Conservation (phyloP, 2,113 vertebrate species). For the Salvelinus alpinus region DNA sequence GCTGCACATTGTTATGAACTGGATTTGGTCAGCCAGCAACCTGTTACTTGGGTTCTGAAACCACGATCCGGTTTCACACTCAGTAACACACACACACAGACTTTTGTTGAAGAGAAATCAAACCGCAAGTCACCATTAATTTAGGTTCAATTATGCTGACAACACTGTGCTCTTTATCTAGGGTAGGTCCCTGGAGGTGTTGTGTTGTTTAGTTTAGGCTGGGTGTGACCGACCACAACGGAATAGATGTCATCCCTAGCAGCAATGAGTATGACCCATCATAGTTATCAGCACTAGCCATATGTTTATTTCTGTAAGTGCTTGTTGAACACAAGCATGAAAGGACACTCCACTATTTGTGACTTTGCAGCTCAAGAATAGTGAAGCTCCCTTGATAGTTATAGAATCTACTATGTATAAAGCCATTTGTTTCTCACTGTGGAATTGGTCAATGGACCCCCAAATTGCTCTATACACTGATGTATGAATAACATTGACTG, state of each 20-base stretch:
- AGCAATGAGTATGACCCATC: not conserved
- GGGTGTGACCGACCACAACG: not conserved
- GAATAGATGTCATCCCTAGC: not conserved
- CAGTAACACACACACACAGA: not conserved
- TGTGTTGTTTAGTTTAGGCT: not conserved
- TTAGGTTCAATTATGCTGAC: not conserved
- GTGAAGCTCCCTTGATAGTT: not conserved
- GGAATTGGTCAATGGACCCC: not conserved
- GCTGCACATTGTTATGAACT: not conserved
- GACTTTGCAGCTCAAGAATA: not conserved
- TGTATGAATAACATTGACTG: not conserved
- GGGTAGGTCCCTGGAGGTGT: not conserved
- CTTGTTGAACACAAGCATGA: conserved; percentile 12
- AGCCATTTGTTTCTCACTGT: not conserved
- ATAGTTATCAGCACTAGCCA: conserved; percentile 44
- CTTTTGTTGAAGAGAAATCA: not conserved
- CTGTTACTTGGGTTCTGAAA: no score
- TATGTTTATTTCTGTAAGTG: conserved; percentile 30
- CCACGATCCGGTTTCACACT: not conserved
- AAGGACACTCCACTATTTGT: not conserved
- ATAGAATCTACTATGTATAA: not conserved
- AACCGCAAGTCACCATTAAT: not conserved
- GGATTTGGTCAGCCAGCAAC: not conserved
- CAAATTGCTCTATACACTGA: not conserved
- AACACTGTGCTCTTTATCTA: not conserved